Conservation (phyloP, 35 echinoderm and acorn worm genomes). For the Ptychodera flava region DNA sequence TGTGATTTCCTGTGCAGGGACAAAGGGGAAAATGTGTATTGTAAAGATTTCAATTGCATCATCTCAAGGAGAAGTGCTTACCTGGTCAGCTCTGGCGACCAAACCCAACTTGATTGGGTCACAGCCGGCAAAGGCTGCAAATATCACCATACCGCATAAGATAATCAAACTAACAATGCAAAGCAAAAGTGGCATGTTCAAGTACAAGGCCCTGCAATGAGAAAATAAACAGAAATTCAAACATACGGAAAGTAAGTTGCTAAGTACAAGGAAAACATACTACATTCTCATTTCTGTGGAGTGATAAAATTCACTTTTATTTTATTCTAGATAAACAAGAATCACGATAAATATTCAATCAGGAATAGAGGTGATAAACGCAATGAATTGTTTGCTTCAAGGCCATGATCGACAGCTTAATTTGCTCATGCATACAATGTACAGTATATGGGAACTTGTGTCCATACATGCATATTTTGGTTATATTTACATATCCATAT, state of each 20-base stretch:
- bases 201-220: constrained; percentile 40
- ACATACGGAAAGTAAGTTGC: neutral
- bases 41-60: no score
- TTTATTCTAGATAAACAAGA: no score
- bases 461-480: no score
- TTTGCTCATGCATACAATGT: no score
- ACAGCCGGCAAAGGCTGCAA: constrained; percentile 56
- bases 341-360: no score
- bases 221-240: neutral
- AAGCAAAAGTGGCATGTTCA: constrained; percentile 45
- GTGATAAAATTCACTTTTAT: neutral
- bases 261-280: neutral
- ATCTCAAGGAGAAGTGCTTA: no score
- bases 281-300: neutral
- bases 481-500: no score
- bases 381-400: no score
- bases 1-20: neutral
- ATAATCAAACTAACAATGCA: constrained; percentile 45
- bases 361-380: no score
- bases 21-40: no score
- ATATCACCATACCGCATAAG: constrained; percentile 69
- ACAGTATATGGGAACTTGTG: no score
- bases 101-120: constrained; percentile 50
- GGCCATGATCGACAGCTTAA: no score
- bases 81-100: constrained; percentile 55